Conservation (phyloP, 2,888 invertebrate genomes). For the Operophtera brumata region DNA sequence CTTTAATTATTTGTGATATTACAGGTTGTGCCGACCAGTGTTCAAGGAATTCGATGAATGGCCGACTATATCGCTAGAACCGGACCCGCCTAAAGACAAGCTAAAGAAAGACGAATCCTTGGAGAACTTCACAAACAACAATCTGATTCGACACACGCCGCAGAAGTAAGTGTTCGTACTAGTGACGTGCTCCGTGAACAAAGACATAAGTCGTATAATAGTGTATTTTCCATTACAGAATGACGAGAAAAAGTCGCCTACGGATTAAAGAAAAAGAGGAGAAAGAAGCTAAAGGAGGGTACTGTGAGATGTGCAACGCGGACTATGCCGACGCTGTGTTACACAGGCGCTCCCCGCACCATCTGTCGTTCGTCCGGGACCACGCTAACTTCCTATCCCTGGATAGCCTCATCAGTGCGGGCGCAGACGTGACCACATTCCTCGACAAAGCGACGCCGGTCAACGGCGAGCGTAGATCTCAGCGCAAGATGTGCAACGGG, state of each 20-base stretch:
- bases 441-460: conserved; percentile 80
- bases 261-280: conserved; percentile 70
- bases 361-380: conserved; percentile 86
- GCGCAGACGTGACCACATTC: conserved; percentile 85
- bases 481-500: conserved; percentile 67
- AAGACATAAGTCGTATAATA: conserved; percentile 27
- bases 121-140: conserved; percentile 45
- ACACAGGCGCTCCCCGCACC: conserved; percentile 87
- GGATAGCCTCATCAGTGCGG: conserved; percentile 84
- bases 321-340: conserved; percentile 86
- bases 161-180: conserved; percentile 54
- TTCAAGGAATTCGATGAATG: conserved; percentile 83
- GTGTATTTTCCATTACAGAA: conserved; percentile 58
- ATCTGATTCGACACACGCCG: conserved; percentile 38
- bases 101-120: conserved; percentile 56
- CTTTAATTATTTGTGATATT: conserved; percentile 37
- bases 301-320: conserved; percentile 90
- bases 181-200: conserved; percentile 3
- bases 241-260: conserved; percentile 78
- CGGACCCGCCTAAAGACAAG: conserved; percentile 64
- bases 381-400: conserved; percentile 87
- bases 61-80: conserved; percentile 79
- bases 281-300: conserved; percentile 80
- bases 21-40: conserved; percentile 81
- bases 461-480: conserved; percentile 64